Evolutionary conservation across 2,797 vertebrate species (phyloP).

Genomic region (Dallia pectoralis): DNA sequence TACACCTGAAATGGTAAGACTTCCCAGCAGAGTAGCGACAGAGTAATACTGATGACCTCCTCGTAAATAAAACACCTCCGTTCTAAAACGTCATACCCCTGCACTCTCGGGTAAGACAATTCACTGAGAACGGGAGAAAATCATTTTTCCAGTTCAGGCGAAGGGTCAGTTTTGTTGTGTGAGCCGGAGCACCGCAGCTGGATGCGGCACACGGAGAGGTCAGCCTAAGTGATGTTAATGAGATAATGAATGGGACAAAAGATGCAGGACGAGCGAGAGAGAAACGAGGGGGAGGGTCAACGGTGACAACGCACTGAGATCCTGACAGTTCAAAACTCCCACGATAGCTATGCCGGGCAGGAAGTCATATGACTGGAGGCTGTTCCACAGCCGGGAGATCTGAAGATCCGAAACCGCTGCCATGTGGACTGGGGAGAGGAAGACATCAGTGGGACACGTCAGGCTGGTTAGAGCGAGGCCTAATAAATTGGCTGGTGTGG

Average conservation of each 20-base stretch:
- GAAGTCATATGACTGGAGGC: slow-evolving; percentile 46
- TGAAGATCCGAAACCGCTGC: background rate
- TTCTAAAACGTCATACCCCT: no score
- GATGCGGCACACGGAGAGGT: slow-evolving; percentile 59
- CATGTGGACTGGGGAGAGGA: background rate
- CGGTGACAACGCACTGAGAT: slow-evolving; percentile 52
- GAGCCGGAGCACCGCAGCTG: slow-evolving; percentile 66
- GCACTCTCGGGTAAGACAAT: background rate
- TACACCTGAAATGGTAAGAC: no score
- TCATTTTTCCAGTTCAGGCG: slow-evolving; percentile 62
- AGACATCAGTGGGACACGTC: slow-evolving; percentile 31
- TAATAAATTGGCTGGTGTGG: slow-evolving; percentile 22
- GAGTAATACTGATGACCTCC: no score
- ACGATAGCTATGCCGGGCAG: slow-evolving; percentile 42
- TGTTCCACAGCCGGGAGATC: slow-evolving; percentile 36
- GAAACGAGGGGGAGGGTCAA: slow-evolving; percentile 53
- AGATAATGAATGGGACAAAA: slow-evolving; percentile 73
- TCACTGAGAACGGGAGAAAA: background rate
- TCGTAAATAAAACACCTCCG: no score
- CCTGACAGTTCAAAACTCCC: slow-evolving; percentile 59
- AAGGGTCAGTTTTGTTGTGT: slow-evolving; percentile 71
- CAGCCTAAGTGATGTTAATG: slow-evolving; percentile 76
- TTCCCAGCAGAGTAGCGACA: no score
- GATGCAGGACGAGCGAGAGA: slow-evolving; percentile 57
- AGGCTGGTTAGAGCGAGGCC: slow-evolving; percentile 6